Evolutionary conservation across 2,113 vertebrate species (phyloP).

Genomic region (Anguilla rostrata): DNA sequence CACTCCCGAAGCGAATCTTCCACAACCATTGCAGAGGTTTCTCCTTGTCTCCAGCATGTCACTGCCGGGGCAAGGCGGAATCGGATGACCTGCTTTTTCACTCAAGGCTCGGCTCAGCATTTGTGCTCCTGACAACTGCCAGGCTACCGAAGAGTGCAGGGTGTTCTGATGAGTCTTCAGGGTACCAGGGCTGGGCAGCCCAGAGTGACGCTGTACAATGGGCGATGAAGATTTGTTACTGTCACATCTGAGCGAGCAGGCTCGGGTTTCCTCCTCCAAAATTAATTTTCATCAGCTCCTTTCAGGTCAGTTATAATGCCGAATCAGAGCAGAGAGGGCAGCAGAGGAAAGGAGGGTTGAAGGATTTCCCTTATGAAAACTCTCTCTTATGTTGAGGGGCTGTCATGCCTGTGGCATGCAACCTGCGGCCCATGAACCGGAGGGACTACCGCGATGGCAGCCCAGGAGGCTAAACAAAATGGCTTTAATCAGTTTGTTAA

Average conservation of each 20-base stretch:
- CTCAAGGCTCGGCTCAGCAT: conserved; percentile 39
- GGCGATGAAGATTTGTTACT: conserved; percentile 35
- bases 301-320: conserved; percentile 17
- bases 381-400: background rate
- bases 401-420: conserved; percentile 2
- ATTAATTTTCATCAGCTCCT: conserved; percentile 15
- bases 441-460: background rate
- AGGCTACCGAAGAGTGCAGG: conserved; percentile 40
- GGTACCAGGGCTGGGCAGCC: conserved; percentile 29
- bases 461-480: background rate
- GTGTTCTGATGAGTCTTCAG: conserved; percentile 43
- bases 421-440: background rate
- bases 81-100: conserved; percentile 47
- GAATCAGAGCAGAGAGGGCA: background rate
- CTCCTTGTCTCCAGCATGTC: conserved; percentile 22
- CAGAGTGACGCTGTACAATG: conserved; percentile 40
- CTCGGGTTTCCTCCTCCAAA: background rate
- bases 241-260: conserved; percentile 17
- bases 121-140: conserved; percentile 46
- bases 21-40: background rate
- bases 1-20: conserved; percentile 19
- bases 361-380: background rate
- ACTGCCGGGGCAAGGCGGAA: conserved; percentile 44
- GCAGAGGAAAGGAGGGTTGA: background rate
- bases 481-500: conserved; percentile 8